Conservation (phyloP, 2,888 invertebrate species). For the Eupithecia insigniata region DNA sequence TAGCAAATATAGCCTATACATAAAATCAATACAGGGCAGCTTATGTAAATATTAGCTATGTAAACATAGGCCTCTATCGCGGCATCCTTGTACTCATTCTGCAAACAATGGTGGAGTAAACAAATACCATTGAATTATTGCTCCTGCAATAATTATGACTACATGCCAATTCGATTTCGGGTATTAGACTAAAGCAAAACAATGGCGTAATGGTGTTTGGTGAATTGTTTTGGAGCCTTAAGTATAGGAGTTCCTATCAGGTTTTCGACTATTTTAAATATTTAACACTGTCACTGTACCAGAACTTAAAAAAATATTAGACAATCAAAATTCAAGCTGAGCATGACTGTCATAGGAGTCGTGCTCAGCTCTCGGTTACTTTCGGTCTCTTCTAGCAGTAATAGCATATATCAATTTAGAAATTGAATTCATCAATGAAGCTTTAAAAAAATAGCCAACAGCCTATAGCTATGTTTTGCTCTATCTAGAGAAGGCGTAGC, state of each 20-base stretch:
- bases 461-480: not conserved
- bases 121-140: slow-evolving; percentile 77
- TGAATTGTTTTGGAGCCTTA: slow-evolving; percentile 5
- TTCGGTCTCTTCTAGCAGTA: not conserved
- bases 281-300: not conserved
- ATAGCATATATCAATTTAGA: not conserved
- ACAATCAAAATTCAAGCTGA: too few species aligned
- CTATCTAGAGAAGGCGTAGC: not conserved
- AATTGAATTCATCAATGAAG: not conserved
- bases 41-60: slow-evolving; percentile 80
- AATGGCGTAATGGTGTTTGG: slow-evolving; percentile 23
- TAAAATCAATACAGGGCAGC: slow-evolving; percentile 66
- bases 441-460: not conserved
- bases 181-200: slow-evolving; percentile 37
- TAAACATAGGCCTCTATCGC: slow-evolving; percentile 73
- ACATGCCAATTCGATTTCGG: slow-evolving; percentile 41
- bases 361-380: too few species aligned
- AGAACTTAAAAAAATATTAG: not conserved
- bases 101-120: slow-evolving; percentile 76
- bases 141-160: slow-evolving; percentile 48
- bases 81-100: slow-evolving; percentile 76
- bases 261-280: not conserved
- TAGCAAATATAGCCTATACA: slow-evolving; percentile 60
- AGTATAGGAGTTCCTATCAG: not conserved
- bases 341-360: too few species aligned